A percentile compares a stretch with the other conserved stretches of the same genome.
phyloP scores from a whole-genome alignment of 1,140 invertebrate species.

The Drosophila biarmipes region DNA sequence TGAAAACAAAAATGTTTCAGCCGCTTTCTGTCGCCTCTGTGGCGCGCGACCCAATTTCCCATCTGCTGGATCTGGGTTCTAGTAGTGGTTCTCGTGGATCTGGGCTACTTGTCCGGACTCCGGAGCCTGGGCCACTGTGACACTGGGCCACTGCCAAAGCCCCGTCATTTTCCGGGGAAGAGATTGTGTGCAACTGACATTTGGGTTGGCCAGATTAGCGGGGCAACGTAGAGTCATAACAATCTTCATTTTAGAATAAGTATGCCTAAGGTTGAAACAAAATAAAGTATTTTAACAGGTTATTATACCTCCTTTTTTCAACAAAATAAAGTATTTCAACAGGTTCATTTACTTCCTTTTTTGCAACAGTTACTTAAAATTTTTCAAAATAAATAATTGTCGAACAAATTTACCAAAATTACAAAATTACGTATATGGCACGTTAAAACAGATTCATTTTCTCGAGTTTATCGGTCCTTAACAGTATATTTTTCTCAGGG shows the following conservation, averaged over 20 bases:
- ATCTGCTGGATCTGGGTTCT: conserved; percentile 4
- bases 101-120: conserved; percentile 7
- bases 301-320: too few species aligned
- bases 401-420: too few species aligned
- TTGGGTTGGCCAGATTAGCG: conserved; percentile 1
- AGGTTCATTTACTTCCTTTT: too few species aligned
- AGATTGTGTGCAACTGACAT: conserved; percentile 15
- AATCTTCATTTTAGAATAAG: not conserved
- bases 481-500: too few species aligned
- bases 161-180: conserved; percentile 22
- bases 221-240: not conserved
- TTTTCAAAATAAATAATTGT: too few species aligned
- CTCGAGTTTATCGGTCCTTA: too few species aligned
- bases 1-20: conserved; percentile 49
- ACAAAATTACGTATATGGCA: not conserved
- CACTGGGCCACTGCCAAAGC: conserved; percentile 53
- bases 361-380: too few species aligned
- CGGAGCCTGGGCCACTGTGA: not conserved
- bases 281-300: too few species aligned
- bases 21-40: conserved; percentile 44
- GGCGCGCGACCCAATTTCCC: conserved; percentile 47
- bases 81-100: conserved; percentile 16
- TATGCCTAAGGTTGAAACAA: too few species aligned
- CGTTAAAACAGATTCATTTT: too few species aligned
- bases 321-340: too few species aligned